Evolutionary conservation across 2,113 vertebrate species (phyloP).

Genomic region (Hippolais icterina): DNA sequence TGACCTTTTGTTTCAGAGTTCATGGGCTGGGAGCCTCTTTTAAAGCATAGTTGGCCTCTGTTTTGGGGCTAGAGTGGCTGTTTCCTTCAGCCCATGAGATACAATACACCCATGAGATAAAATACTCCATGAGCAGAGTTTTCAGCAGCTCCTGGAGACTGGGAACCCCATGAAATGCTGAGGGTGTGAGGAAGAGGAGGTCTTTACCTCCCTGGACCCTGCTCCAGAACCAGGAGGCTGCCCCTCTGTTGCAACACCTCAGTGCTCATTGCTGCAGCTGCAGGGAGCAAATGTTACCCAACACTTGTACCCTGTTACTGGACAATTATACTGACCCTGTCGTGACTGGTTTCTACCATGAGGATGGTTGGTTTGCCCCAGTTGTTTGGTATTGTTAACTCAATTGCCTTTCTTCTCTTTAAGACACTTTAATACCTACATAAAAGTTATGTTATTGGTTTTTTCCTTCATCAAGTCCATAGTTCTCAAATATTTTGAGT

Average conservation of each 20-base stretch:
- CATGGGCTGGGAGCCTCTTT: neutral
- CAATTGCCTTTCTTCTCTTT: neutral
- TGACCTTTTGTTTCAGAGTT: slow-evolving; percentile 56
- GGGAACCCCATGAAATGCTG: neutral
- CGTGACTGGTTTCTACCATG: neutral
- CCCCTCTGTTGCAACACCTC: neutral
- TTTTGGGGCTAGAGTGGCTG: neutral
- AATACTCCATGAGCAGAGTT: neutral
- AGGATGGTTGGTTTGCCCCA: neutral
- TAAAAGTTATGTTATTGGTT: neutral
- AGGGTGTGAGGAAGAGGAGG: neutral
- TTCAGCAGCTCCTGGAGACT: neutral
- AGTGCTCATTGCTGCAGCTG: neutral
- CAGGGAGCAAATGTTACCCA: neutral
- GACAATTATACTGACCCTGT: neutral
- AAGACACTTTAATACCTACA: neutral
- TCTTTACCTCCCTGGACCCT: neutral
- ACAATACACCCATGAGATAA: neutral
- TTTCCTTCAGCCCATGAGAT: neutral
- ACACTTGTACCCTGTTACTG: neutral
- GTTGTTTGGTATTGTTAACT: neutral
- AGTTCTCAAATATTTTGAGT: neutral
- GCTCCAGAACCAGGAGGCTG: neutral
- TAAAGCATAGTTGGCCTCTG: neutral
- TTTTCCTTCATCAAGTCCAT: neutral